Evolutionary conservation across 2,113 vertebrate genomes (phyloP).

Genomic region (Cryptoleucopteryx plumbea): DNA sequence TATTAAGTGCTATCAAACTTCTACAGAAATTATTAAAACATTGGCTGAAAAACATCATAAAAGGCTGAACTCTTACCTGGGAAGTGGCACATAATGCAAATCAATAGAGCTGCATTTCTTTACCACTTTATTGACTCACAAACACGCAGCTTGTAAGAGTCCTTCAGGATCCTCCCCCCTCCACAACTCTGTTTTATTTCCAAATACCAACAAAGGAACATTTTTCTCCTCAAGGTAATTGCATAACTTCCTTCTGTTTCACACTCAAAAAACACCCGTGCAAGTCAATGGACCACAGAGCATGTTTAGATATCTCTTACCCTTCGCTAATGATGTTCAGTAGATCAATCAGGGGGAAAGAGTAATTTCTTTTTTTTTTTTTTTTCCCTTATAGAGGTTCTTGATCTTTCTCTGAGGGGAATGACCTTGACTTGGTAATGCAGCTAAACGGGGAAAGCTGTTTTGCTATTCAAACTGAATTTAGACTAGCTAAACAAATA

Average conservation of each 20-base stretch:
- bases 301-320: background rate
- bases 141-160: background rate
- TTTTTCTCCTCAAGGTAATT: background rate
- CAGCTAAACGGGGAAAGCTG: slow-evolving; percentile 22
- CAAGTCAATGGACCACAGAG: background rate
- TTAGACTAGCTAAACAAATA: slow-evolving; percentile 34
- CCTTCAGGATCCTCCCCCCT: background rate
- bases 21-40: background rate
- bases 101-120: background rate
- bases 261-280: background rate
- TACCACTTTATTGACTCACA: background rate
- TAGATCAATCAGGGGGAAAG: background rate
- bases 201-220: background rate
- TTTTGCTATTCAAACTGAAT: slow-evolving; percentile 52
- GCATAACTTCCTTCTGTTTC: slow-evolving; percentile 19
- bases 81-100: background rate
- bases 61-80: background rate
- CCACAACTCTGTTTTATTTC: slow-evolving; percentile 5
- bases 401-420: slow-evolving; percentile 27
- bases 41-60: background rate
- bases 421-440: slow-evolving; percentile 35
- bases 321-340: background rate
- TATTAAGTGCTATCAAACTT: background rate
- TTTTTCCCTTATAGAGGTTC: background rate
- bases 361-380: background rate